Evolutionary conservation across 2,113 vertebrate genomes (phyloP).

Genomic region (Epinephelus lanceolatus): DNA sequence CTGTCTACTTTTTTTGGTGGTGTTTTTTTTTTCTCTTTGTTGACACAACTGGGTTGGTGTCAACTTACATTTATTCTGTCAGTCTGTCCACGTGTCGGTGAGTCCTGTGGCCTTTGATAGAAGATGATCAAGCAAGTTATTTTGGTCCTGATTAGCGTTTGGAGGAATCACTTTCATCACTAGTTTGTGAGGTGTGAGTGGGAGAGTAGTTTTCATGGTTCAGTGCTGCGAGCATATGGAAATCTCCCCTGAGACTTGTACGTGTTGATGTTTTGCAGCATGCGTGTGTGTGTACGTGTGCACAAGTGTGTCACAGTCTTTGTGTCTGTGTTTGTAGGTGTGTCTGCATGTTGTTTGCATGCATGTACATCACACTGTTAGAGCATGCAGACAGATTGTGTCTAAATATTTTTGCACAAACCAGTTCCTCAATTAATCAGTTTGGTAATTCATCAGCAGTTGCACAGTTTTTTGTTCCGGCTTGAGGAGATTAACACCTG

Average conservation of each 20-base stretch:
- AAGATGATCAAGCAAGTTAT: slow-evolving; percentile 77
- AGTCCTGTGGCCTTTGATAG: slow-evolving; percentile 66
- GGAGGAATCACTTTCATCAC: slow-evolving; percentile 72
- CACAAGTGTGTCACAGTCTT: not conserved
- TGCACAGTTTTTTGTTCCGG: not conserved
- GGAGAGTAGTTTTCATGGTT: slow-evolving; percentile 47
- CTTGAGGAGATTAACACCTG: not conserved
- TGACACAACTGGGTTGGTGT: slow-evolving; percentile 78
- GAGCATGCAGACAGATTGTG: not conserved
- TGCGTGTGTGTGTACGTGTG: not conserved
- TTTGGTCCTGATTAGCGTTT: slow-evolving; percentile 68
- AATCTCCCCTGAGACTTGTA: slow-evolving; percentile 57
- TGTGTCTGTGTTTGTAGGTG: slow-evolving; percentile 17
- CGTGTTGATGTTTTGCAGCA: not conserved
- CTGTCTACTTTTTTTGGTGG: slow-evolving; percentile 50
- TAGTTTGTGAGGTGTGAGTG: slow-evolving; percentile 42
- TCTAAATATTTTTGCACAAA: not conserved
- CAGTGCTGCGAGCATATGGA: slow-evolving; percentile 54
- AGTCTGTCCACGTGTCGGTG: slow-evolving; percentile 51
- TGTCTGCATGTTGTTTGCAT: slow-evolving; percentile 7
- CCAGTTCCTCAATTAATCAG: not conserved
- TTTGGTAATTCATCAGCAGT: not conserved
- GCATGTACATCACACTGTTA: not conserved
- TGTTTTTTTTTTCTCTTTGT: slow-evolving; percentile 10
- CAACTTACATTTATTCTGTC: slow-evolving; percentile 60